These are phyloP conservation scores for Cristatella mucedo DNA, from an alignment of 2,888 invertebrate genomes.

Conservation along the genomic window DNA sequence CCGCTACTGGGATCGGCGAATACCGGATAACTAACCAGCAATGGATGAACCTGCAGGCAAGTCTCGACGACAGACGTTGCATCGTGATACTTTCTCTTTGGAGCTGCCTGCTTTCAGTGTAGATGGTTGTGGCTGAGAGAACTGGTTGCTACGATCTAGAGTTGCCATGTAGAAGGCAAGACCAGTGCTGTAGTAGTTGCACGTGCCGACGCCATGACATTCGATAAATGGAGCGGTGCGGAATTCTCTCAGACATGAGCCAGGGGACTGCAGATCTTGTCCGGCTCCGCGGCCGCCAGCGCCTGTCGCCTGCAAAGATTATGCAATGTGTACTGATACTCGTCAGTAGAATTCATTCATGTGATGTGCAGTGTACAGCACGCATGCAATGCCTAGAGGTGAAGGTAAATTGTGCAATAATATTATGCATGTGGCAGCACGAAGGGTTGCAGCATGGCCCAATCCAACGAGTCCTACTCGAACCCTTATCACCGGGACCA, in stretches of 20 bases:
- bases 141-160: slow-evolving; percentile 51
- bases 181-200: slow-evolving; percentile 84
- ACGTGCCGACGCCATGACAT: slow-evolving; percentile 55
- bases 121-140: slow-evolving; percentile 57
- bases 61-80: slow-evolving; percentile 59
- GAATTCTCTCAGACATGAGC: slow-evolving; percentile 88
- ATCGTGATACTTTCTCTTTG: slow-evolving; percentile 70
- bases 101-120: slow-evolving; percentile 72
- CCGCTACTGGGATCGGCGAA: too few species aligned
- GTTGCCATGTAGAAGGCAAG: slow-evolving; percentile 90
- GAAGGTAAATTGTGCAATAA: background rate
- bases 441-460: too few species aligned
- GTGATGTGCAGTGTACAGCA: background rate
- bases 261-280: slow-evolving; percentile 80
- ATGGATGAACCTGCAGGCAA: too few species aligned
- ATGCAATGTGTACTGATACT: too few species aligned
- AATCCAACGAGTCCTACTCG: too few species aligned
- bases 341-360: too few species aligned
- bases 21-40: too few species aligned
- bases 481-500: too few species aligned
- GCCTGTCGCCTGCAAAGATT: slow-evolving; percentile 54
- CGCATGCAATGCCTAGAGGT: background rate
- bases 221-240: slow-evolving; percentile 83
- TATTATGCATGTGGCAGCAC: too few species aligned
- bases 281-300: slow-evolving; percentile 77